These are phyloP conservation scores for Andrena minutula DNA, from an alignment of 2,888 invertebrate genomes.

Conservation along the genomic window DNA sequence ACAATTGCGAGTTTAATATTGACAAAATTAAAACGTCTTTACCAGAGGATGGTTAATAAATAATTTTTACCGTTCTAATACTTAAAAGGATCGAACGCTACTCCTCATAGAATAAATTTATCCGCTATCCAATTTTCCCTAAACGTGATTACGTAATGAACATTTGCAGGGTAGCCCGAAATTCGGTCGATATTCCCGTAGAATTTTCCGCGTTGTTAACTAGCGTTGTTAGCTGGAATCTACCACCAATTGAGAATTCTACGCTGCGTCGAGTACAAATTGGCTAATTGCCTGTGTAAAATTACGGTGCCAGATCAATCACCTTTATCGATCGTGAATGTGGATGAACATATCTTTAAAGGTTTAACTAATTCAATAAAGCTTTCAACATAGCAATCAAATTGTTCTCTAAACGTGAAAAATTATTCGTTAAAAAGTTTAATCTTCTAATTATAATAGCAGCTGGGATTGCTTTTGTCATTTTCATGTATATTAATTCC, in stretches of 20 bases:
- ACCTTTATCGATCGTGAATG: conserved; percentile 3
- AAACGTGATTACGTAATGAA: not conserved
- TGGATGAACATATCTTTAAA: not conserved
- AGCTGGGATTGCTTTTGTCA: too few species aligned
- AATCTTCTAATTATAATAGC: not conserved
- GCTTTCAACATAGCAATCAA: not conserved
- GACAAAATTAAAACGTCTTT: not conserved
- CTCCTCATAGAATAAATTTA: not conserved
- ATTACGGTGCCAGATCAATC: conserved; percentile 7
- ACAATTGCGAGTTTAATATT: too few species aligned
- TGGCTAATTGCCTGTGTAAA: conserved; percentile 16
- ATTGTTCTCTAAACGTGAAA: not conserved
- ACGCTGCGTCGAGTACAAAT: not conserved
- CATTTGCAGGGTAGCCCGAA: not conserved
- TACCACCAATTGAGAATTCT: conserved; percentile 17
- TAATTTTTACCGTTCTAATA: too few species aligned
- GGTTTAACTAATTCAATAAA: not conserved
- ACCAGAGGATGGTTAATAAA: not conserved
- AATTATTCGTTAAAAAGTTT: not conserved
- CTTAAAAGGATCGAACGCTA: too few species aligned
- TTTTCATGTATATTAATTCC: too few species aligned
- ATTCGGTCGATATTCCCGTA: not conserved
- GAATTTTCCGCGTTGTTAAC: not conserved
- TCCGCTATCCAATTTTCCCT: not conserved
- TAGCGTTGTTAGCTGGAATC: conserved; percentile 1